Evolutionary conservation across 2,888 invertebrate species (phyloP), one percentile per base, ranked within the genome.

Genomic region (Pedicia rivosa): DNA sequence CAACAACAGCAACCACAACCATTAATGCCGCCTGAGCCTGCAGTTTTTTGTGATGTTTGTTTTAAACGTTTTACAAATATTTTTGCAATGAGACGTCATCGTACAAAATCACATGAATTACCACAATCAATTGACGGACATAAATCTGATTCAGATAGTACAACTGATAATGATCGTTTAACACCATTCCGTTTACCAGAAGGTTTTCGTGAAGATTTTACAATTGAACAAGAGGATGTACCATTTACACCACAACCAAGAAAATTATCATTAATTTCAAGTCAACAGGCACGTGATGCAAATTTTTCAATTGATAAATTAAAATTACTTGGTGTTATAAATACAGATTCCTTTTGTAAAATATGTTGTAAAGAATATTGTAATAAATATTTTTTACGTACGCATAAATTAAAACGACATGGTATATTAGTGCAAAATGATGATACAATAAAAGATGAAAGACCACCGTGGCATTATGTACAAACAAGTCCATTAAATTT

Each of bases 361-460:
- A 74, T 90, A 40, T 91, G 91, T 57, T 82, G 84, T 60, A 87
- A 88, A 55, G 88, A 90, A 57, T 90, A 90, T 55, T 87, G 84
- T 57, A 91, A 88, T 56, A 88, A 88, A 58, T 90, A 90, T 55
- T 91, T 91, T 54, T 66, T 95, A 29, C 70, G 86, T 37, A 86
- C 87, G 33, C 95, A 95, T 61, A 87, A 91, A 53, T 78, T 84
- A 64, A 84, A 90, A 56, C 73, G 84, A n/a, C 94, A 95, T 58
- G 91, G 91, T 1, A 78, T 91, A 24, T 70, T 68, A 43, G 62
- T 74, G 37, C 69, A 70, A 2, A 62, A 73, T 47, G 67, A 74
- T 55, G 70, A 79, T 47, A n/a, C n/a, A n/a, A 50, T 53, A 6
- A 64, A 64, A 38, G 59, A 59, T 12, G 59, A 51, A 33, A 52